These are phyloP conservation scores for Ophiodon elongatus DNA, from an alignment of 2,113 vertebrate genomes.

Conservation along the genomic window DNA sequence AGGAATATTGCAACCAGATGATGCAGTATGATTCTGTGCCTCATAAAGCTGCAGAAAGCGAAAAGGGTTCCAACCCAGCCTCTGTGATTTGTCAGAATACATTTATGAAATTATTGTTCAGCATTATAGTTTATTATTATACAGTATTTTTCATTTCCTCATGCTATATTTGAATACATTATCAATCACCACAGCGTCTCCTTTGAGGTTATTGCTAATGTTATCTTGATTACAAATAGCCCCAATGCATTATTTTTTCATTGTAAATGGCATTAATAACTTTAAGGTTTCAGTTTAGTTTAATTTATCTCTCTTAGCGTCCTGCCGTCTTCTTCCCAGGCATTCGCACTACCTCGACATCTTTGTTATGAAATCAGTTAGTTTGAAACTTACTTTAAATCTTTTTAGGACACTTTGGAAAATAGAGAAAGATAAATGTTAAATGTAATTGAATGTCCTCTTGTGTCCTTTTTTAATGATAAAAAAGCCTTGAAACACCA, in stretches of 20 bases:
- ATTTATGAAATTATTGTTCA: background rate
- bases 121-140: background rate
- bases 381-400: background rate
- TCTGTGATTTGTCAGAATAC: background rate
- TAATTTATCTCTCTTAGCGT: background rate
- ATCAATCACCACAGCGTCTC: background rate
- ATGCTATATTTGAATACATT: background rate
- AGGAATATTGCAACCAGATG: slow-evolving; percentile 1
- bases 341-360: background rate
- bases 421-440: background rate
- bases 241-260: background rate
- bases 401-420: background rate
- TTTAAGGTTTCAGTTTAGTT: background rate
- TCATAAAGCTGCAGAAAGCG: background rate
- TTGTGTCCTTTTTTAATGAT: background rate
- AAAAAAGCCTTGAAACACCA: background rate
- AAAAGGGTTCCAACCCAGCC: background rate
- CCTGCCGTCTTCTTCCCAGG: background rate
- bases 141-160: background rate
- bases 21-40: background rate
- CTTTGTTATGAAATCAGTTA: background rate
- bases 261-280: background rate
- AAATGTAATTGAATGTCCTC: background rate
- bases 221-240: slow-evolving; percentile 4
- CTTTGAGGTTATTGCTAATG: background rate